Evolutionary conservation across 2,113 vertebrate species (phyloP), one percentile per base, ranked within the genome.

Genomic region (Xiphophorus hellerii): DNA sequence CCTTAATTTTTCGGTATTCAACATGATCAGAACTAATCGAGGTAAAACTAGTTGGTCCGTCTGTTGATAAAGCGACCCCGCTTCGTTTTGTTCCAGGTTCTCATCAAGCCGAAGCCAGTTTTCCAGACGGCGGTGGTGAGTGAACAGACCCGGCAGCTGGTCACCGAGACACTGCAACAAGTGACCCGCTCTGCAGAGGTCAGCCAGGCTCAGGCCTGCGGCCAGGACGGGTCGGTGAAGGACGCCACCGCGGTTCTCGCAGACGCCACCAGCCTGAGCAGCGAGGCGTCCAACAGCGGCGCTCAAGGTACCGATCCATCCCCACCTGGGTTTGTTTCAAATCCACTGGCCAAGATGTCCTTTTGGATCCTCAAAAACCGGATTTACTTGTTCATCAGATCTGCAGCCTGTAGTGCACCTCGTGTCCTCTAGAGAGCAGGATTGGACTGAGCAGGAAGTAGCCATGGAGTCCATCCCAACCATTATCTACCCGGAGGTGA

Each of bases 91-190:
- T 67, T 71, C 20, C 87, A 99, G 98, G 98, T 99, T 77, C 96
- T 99, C 67, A 99, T 99, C 92, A 99, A 99, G 86, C 98, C 98
- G 0, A 99, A 99, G 92, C 98, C 98, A 2, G 96, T 99, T 74
- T 99, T 98, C 91, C 97, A 99, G 93, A 93, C 97, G 0, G 96
- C 97, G 0, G 94, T 98, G 87, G 95, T 99, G 94, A 99, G 97
- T 14, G 98, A 99, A 62, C 98, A 99, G 85, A 95, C 98, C 14
- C 92, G 98, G 65, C 98, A 99, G 89, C 91, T 99, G 88, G 98
- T 99, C 63, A 99, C 95, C 0, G 98, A 99, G 94, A 97, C 98
- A 0, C 94, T 99, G 73, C 98, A 99, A 83, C 97, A 99, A 90
- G 98, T 96, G 1, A 96, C 95, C 6, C 96, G 96, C 5, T 92